These are phyloP conservation scores for Hipparchia sbordonii DNA, from an alignment of 2,888 invertebrate species.

Conservation along the genomic window DNA sequence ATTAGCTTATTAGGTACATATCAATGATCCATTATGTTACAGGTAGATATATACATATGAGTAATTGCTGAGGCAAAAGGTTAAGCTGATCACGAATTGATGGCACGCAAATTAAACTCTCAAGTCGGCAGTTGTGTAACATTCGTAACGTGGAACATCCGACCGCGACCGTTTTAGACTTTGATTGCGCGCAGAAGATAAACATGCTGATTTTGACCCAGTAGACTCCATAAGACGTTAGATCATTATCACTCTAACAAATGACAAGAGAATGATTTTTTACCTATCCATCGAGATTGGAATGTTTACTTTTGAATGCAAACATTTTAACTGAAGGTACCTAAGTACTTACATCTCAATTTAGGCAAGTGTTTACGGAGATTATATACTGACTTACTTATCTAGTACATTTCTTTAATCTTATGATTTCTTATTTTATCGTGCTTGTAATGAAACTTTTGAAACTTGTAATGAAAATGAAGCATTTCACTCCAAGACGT, in stretches of 20 bases:
- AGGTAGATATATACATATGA: background rate
- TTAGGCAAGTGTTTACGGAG: background rate
- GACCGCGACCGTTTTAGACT: conserved; percentile 26
- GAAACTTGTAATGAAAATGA: too few relatives aligned
- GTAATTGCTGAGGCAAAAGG: conserved; percentile 38
- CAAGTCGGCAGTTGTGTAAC: conserved; percentile 17
- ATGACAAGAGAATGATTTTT: conserved; percentile 14
- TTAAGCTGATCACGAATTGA: conserved; percentile 51
- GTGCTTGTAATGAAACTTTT: too few relatives aligned
- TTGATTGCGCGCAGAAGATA: conserved; percentile 24
- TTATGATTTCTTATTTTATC: too few relatives aligned
- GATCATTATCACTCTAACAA: conserved; percentile 11
- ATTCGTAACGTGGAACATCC: conserved; percentile 27
- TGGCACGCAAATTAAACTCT: conserved; percentile 35
- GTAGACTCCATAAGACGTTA: conserved; percentile 12
- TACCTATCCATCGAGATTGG: conserved; percentile 6
- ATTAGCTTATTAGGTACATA: conserved; percentile 12
- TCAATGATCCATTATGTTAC: conserved; percentile 23
- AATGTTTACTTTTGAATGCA: conserved; percentile 1
- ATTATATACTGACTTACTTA: background rate
- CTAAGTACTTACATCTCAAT: background rate
- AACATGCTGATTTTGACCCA: conserved; percentile 30
- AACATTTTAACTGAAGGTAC: background rate
- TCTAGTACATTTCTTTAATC: too few relatives aligned
- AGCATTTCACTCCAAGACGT: too few relatives aligned